Percentiles rank a stretch among this genome's conserved stretches.
phyloP scores from a whole-genome alignment of 2,113 vertebrate genomes.

The Cynocephalus volans region DNA sequence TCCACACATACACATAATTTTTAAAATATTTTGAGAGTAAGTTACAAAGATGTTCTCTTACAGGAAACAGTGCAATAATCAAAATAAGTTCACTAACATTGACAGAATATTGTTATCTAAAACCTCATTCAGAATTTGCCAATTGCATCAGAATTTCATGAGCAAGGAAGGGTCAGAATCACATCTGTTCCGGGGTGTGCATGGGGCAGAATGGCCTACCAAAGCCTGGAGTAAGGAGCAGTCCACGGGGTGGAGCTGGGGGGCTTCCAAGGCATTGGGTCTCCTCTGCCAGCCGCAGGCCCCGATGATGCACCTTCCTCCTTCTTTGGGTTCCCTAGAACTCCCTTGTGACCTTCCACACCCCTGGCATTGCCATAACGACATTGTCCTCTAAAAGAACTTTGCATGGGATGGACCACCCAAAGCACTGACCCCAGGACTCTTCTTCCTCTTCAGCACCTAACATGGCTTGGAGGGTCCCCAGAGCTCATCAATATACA shows the following conservation, averaged over 20 bases:
- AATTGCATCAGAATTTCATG: constrained; percentile 38
- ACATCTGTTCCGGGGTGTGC: neutral
- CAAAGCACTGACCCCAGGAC: neutral
- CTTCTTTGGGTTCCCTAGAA: neutral
- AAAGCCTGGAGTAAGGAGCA: neutral
- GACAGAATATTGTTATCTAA: constrained; percentile 2
- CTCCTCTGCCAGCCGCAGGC: neutral
- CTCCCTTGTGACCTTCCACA: neutral
- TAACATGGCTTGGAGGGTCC: neutral
- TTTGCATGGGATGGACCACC: neutral
- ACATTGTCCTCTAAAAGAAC: neutral
- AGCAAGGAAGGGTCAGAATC: neutral
- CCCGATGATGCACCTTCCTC: neutral
- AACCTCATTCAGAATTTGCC: neutral
- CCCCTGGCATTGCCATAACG: neutral
- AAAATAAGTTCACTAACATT: constrained; percentile 33
- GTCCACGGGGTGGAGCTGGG: neutral
- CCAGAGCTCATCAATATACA: neutral
- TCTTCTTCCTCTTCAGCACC: neutral
- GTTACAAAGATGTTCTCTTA: constrained; percentile 49
- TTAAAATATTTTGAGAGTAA: constrained; percentile 58
- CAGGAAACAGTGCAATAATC: constrained; percentile 7
- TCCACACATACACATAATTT: neutral
- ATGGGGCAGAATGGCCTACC: neutral
- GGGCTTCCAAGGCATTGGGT: neutral